These are phyloP conservation scores for Cyclargus thomasi DNA, from an alignment of 1,140 invertebrate genomes.

Conservation along the genomic window DNA sequence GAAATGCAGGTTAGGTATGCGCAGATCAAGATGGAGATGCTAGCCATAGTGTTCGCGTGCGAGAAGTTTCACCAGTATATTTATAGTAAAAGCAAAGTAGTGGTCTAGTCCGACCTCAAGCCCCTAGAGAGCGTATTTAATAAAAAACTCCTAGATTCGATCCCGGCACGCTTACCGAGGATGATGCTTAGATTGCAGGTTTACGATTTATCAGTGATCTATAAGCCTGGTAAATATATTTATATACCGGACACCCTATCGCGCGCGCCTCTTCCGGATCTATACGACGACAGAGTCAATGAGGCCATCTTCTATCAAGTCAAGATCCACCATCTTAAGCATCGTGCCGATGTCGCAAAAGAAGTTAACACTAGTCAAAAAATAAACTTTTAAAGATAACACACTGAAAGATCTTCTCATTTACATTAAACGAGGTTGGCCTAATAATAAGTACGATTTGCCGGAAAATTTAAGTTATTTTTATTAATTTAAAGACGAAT, in stretches of 20 bases:
- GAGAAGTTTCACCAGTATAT: slow-evolving; percentile 21
- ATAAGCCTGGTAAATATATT: slow-evolving; percentile 16
- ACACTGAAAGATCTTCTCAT: neutral
- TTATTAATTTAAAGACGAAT: neutral
- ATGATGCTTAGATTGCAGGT: slow-evolving; percentile 20
- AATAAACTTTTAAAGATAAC: slow-evolving; percentile 2
- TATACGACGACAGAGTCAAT: slow-evolving; percentile 17
- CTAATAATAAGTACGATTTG: slow-evolving; percentile 4
- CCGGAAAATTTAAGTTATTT: neutral
- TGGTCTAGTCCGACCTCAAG: slow-evolving; percentile 19
- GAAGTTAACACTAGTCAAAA: slow-evolving; percentile 8
- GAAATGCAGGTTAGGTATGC: neutral
- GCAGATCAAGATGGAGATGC: slow-evolving; percentile 21
- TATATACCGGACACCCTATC: slow-evolving; percentile 19
- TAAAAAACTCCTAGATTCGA: slow-evolving; percentile 18
- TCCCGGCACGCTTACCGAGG: slow-evolving; percentile 28
- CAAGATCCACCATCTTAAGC: neutral
- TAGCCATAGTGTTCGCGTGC: slow-evolving; percentile 18
- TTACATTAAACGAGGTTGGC: slow-evolving; percentile 5
- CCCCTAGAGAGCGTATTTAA: slow-evolving; percentile 20
- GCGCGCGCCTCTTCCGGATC: slow-evolving; percentile 15
- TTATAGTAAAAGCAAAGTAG: slow-evolving; percentile 15
- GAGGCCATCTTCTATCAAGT: slow-evolving; percentile 1
- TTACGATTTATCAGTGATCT: slow-evolving; percentile 14
- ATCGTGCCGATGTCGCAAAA: neutral